Evolutionary conservation across 2,888 invertebrate genomes (phyloP), one percentile per base, ranked within the genome.

Genomic region (Ypsolopha sequella): DNA sequence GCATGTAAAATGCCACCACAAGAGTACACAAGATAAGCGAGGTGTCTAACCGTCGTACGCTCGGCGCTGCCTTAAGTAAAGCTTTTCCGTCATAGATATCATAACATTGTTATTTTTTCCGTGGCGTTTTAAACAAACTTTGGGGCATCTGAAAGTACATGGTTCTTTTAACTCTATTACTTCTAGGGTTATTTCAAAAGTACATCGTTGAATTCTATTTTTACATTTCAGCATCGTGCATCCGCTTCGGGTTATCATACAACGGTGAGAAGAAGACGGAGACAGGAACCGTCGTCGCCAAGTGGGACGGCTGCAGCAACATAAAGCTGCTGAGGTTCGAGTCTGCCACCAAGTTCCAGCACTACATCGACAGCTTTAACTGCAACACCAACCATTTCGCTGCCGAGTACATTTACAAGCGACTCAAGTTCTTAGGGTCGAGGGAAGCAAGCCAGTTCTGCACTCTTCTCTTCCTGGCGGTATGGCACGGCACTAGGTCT

Each of bases 311-410:
- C 1, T 94, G 96, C 68, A 92, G 92, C 55, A 99, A 99, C 73
- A 93, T 98, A 0, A 92, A 94, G 65, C 79, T 98, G n/a, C 68
- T 84, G 35, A 84, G 92, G 1, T 94, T 95, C 67, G 98, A 98
- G 79, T 90, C 91, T 39, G 93, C 95, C 3, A 92, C 91, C 9
- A 92, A 93, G 57, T 95, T 96, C 84, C 92, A 93, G 54, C 93
- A 96, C 64, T 94, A 96, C 70, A 95, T 99, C 45, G 89, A 91
- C 54, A 94, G 97, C 41, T 99, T 99, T 78, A 99, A 99, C 76
- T 94, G 93, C 54, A 98, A 98, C 76, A 99, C 99, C 0, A 99
- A 99, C 79, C 89, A 92, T 51, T 99, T 98, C 93, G 94, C 97
- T 53, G 93, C 93, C 0, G 94, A 96, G 80, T 97, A 99, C 73